Conservation (phyloP, 37 sponge, comb jelly and placozoan genomes). For the Theonella swinhoei region DNA sequence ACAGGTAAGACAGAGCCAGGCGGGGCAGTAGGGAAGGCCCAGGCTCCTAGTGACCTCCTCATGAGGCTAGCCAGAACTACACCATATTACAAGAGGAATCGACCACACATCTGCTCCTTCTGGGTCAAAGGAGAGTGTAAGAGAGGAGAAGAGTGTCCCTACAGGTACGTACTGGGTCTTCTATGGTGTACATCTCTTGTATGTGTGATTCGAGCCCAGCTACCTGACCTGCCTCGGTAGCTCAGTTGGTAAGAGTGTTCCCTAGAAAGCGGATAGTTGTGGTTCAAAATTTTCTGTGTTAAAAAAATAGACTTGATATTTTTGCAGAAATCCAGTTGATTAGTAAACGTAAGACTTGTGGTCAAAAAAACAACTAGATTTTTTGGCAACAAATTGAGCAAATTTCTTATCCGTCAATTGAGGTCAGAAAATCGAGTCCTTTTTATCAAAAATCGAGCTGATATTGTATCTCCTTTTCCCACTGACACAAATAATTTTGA, state of each 20-base stretch:
- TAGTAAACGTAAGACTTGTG: too few relatives aligned
- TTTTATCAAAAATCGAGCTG: too few relatives aligned
- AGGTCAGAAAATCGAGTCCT: too few relatives aligned
- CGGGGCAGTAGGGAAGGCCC: conserved; percentile 89
- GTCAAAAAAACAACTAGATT: too few relatives aligned
- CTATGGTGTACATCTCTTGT: background rate
- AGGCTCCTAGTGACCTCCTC: conserved; percentile 84
- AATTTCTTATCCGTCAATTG: too few relatives aligned
- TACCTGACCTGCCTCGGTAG: background rate
- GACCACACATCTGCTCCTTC: conserved; percentile 99
- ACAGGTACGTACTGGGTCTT: conserved; percentile 64
- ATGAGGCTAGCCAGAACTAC: conserved; percentile 90
- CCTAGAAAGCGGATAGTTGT: too few relatives aligned
- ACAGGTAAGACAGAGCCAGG: conserved; percentile 67
- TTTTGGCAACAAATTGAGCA: too few relatives aligned
- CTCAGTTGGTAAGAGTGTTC: too few relatives aligned
- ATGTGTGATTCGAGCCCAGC: background rate
- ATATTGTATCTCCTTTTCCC: too few relatives aligned
- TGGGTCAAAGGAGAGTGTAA: conserved; percentile 99
- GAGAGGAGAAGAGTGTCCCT: conserved; percentile 97
- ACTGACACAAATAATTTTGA: too few relatives aligned
- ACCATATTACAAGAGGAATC: conserved; percentile 98
- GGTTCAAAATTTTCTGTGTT: background rate
- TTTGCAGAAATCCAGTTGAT: too few relatives aligned
- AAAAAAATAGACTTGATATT: background rate